Base-by-base conservation (phyloP, 2,888 invertebrate species). In the Chaitophorus viminalis region DNA sequence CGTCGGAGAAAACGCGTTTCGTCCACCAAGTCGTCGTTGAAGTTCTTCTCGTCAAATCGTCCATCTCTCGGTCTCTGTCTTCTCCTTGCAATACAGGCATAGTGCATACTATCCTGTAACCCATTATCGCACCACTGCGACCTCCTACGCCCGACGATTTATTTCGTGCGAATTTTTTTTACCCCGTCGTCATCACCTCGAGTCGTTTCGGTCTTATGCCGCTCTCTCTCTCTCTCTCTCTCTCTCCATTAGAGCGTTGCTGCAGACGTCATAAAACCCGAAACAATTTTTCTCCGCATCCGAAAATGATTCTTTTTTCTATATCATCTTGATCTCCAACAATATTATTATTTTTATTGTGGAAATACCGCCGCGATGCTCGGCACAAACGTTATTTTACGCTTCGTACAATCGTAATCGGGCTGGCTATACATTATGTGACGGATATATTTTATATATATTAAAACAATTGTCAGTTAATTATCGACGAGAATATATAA, bases 1-100 rank as follows among this genome's bases (percentile, higher is more conserved):
- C 78, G 60, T 78, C 68, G 6, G 21, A 33, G 21, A 36, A 77
- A 54, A 36, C 65, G 82, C 52, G 82, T 72, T 60, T 39, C 31
- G 65, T 25, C 21, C 72, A 9, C 21, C 72, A 9, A 52, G 84
- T 39, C 85, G 18, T 78, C 78, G 72, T 25, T 46, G 46, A 79
- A 70, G 86, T 86, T 60, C 60, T 60, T 25, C 18, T 60, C 60
- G 60, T 60, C 60, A 60, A 60, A 60, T 21, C 25, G 8, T 60
- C 60, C 14, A 9, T 9, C 5, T 9, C 46, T 46, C 46, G 5
- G 8, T 46, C 46, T 46, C 46, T 46, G 14, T 46, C 14, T 46
- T 46, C 46, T 14, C 46, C 46, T 46, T 14, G 46, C 36, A 39
- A 9, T 4, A n/a, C n/a, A n/a, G n/a, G n/a, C n/a, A n/a, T n/a